These are phyloP conservation scores for Lepidurus arcticus DNA, from an alignment of 1,140 invertebrate genomes.

Conservation along the genomic window DNA sequence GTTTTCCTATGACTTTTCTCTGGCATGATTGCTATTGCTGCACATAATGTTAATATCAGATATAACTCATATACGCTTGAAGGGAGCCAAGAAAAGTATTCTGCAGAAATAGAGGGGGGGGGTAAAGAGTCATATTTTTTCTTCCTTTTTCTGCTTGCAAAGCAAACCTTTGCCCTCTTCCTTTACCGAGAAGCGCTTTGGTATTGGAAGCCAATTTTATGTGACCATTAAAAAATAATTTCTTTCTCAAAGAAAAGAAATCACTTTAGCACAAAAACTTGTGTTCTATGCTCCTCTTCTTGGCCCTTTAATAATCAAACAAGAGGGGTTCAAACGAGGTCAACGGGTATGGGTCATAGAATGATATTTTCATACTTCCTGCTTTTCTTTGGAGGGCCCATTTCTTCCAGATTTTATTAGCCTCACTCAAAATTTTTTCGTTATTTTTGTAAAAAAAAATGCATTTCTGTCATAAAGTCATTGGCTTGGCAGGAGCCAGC, in stretches of 20 bases:
- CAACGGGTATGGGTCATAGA: not conserved
- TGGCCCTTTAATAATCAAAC: too few species aligned
- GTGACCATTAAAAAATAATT: not conserved
- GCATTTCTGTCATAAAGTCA: conserved; percentile 4
- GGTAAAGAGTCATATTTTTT: not conserved
- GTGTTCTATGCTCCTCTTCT: too few species aligned
- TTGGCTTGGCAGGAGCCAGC: not conserved
- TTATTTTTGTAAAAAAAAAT: not conserved
- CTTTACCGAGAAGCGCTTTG: not conserved
- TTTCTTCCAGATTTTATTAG: conserved; percentile 3
- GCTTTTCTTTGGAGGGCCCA: not conserved
- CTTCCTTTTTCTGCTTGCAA: not conserved
- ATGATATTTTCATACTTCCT: conserved; percentile 22
- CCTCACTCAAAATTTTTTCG: not conserved
- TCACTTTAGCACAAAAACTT: not conserved
- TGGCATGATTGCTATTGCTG: too few species aligned
- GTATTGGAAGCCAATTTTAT: conserved; percentile 1
- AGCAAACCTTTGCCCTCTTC: not conserved
- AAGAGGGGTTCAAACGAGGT: too few species aligned
- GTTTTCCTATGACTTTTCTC: too few species aligned
- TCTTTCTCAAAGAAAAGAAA: not conserved
- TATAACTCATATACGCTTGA: too few species aligned
- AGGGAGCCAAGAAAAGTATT: too few species aligned
- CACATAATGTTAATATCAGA: too few species aligned
- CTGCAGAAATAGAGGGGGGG: too few species aligned